Evolutionary conservation across 2,797 vertebrate genomes (phyloP).

Genomic region (Coccyzus lansbergi): DNA sequence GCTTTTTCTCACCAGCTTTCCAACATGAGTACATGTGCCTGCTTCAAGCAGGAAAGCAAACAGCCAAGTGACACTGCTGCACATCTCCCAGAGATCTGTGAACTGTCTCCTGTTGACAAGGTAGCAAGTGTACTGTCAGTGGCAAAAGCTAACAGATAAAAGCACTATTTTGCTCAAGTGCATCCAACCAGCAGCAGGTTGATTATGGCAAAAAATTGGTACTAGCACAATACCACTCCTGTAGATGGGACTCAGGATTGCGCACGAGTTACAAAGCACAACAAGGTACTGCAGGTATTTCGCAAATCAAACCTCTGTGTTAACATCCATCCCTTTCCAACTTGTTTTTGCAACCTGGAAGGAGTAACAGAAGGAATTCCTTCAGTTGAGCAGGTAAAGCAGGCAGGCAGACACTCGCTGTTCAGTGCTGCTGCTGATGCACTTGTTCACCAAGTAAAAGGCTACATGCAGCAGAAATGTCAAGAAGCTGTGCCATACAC

Average conservation of each 20-base stretch:
- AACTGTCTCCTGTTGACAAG: background rate
- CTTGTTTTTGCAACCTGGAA: background rate
- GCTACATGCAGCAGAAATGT: fast-evolving
- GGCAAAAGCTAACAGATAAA: background rate
- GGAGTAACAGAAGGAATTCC: background rate
- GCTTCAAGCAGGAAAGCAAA: background rate
- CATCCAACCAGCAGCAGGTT: background rate
- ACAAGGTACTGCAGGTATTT: background rate
- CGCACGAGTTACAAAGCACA: background rate
- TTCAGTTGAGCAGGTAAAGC: background rate
- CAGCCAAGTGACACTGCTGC: background rate
- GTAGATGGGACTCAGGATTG: background rate
- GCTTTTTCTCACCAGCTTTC: background rate
- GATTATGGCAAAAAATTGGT: fast-evolving
- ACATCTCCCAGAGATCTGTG: background rate
- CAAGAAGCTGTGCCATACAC: background rate
- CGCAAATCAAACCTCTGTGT: background rate
- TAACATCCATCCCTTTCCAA: background rate
- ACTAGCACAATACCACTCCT: fast-evolving
- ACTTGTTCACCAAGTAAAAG: background rate
- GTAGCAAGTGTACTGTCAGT: fast-evolving
- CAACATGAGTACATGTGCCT: fast-evolving
- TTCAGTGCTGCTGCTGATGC: fast-evolving
- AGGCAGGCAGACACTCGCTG: fast-evolving
- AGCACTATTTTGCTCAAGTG: background rate